A percentile compares a stretch with the other conserved stretches of the same genome.
Evolutionary conservation across 2,888 invertebrate species (phyloP).

Genomic region (Dicycla oo): DNA sequence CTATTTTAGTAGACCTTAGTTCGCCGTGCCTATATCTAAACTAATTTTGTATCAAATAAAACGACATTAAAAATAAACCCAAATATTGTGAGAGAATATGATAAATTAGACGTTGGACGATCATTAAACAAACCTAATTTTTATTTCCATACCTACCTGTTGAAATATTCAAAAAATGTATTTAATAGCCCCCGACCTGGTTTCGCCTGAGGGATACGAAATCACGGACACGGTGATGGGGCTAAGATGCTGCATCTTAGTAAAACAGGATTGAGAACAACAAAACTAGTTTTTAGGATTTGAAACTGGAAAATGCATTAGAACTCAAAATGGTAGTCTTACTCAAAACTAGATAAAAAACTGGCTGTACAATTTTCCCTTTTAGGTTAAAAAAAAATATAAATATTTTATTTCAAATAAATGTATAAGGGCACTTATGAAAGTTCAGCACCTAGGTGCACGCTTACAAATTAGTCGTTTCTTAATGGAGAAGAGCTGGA

Average conservation of each 20-base stretch:
- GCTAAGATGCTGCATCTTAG: conserved; percentile 72
- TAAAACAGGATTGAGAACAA: neutral
- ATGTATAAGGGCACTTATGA: neutral
- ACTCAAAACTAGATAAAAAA: neutral
- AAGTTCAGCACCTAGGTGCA: neutral
- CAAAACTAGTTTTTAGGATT: neutral
- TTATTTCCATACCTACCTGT: conserved; percentile 69
- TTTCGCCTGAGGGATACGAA: conserved; percentile 70
- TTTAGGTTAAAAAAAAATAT: neutral
- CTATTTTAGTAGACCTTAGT: neutral
- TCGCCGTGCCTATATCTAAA: conserved; percentile 3
- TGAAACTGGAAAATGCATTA: neutral
- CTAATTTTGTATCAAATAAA: conserved; percentile 47
- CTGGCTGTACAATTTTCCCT: too few species aligned
- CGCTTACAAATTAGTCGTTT: neutral
- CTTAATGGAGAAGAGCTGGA: neutral
- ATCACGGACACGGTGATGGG: conserved; percentile 23
- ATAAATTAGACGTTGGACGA: conserved; percentile 73
- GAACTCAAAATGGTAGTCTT: neutral
- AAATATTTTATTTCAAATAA: neutral
- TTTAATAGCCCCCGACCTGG: conserved; percentile 73
- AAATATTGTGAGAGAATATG: conserved; percentile 71
- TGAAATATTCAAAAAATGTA: conserved; percentile 74
- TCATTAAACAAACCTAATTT: conserved; percentile 75
- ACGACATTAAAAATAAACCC: conserved; percentile 57